A percentile compares a stretch with the other conserved stretches of the same genome.
phyloP scores from a whole-genome alignment of 37 sponge, comb jelly and placozoan genomes.

The Aphrocallistes beatrix region DNA sequence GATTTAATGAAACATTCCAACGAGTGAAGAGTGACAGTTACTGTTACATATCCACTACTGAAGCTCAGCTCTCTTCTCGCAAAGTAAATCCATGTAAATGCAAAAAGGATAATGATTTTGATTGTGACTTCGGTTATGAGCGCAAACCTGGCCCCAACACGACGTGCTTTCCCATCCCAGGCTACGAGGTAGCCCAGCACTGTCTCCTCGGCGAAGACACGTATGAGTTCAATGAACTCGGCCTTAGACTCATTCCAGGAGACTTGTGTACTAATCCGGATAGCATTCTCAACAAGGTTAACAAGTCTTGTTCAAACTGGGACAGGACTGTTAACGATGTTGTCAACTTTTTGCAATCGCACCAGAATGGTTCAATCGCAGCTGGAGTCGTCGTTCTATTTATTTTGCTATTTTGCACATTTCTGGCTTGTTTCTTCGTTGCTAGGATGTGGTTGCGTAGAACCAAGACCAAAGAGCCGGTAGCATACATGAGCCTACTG shows the following conservation, averaged over 20 bases:
- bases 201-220: not conserved
- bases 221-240: not conserved
- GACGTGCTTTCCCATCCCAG: not conserved
- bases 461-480: not conserved
- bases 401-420: not conserved
- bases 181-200: not conserved
- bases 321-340: not conserved
- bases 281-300: not conserved
- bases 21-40: not conserved
- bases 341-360: not conserved
- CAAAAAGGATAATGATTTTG: not conserved
- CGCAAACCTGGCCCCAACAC: not conserved
- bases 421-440: not conserved
- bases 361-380: not conserved
- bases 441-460: not conserved
- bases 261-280: not conserved
- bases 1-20: not conserved
- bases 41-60: not conserved
- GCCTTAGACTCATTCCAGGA: not conserved
- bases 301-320: not conserved
- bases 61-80: not conserved
- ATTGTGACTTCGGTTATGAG: not conserved
- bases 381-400: not conserved
- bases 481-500: not conserved
- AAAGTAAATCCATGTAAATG: not conserved